These are phyloP conservation scores for Cremastinae sp. DNA, from an alignment of 2,888 invertebrate genomes.

Conservation along the genomic window DNA sequence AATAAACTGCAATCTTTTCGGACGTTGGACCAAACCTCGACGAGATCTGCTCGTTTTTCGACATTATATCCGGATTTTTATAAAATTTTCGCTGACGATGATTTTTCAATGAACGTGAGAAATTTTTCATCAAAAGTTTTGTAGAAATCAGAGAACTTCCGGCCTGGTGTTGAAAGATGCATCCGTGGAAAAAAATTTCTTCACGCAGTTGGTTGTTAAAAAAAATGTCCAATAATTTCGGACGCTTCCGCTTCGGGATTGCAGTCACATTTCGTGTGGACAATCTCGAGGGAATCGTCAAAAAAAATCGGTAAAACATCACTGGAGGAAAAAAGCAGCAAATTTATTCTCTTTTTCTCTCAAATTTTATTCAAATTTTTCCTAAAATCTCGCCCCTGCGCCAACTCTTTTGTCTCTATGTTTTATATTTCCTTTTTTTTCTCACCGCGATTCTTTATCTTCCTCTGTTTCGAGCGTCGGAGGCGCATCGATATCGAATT, in stretches of 20 bases:
- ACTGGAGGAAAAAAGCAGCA: neutral
- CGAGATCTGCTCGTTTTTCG: neutral
- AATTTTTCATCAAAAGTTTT: constrained; percentile 18
- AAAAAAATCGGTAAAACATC: too few relatives aligned
- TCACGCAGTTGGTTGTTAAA: constrained; percentile 44
- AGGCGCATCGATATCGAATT: constrained; percentile 20
- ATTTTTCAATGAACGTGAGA: constrained; percentile 25
- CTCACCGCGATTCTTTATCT: neutral
- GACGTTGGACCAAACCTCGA: neutral
- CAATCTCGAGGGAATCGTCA: constrained; percentile 8
- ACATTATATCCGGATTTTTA: neutral
- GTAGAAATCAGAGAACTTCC: constrained; percentile 55
- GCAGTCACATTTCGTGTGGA: neutral
- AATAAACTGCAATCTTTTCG: constrained; percentile 16
- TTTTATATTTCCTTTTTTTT: neutral
- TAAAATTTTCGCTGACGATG: constrained; percentile 6
- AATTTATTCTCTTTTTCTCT: too few relatives aligned
- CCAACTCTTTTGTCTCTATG: neutral
- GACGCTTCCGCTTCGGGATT: constrained; percentile 14
- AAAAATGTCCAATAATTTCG: constrained; percentile 15
- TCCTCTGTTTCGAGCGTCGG: constrained; percentile 4
- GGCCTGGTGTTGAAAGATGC: constrained; percentile 56
- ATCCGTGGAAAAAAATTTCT: constrained; percentile 15
- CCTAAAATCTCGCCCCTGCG: neutral
- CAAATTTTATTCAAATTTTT: too few relatives aligned